These are phyloP conservation scores for Sciurus niger DNA, from an alignment of 2,113 vertebrate species.

Conservation along the genomic window DNA sequence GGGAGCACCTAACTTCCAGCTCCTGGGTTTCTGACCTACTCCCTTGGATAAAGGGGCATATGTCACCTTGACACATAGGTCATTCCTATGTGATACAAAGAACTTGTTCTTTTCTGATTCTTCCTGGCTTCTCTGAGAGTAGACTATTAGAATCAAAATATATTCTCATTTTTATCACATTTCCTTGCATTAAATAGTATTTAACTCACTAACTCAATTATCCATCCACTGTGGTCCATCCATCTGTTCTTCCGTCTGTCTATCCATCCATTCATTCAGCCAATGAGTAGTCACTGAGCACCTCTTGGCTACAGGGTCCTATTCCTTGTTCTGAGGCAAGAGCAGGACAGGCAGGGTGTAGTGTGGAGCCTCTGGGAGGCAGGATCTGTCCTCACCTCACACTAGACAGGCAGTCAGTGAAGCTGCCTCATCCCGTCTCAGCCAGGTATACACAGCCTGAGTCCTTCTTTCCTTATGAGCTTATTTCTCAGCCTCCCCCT, in stretches of 20 bases:
- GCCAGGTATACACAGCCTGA: not conserved
- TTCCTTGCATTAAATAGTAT: slow-evolving; percentile 2
- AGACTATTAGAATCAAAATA: not conserved
- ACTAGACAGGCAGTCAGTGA: not conserved
- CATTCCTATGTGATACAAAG: not conserved
- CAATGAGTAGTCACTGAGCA: not conserved
- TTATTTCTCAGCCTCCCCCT: not conserved
- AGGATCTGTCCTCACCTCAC: not conserved
- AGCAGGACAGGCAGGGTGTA: not conserved
- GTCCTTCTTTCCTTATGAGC: not conserved
- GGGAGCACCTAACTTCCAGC: not conserved
- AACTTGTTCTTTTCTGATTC: slow-evolving; percentile 35
- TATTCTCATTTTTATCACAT: slow-evolving; percentile 21
- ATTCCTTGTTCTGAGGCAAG: not conserved
- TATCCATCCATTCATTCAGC: not conserved
- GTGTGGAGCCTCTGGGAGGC: not conserved
- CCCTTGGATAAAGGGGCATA: not conserved
- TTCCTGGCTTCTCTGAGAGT: slow-evolving; percentile 30
- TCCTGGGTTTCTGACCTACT: not conserved
- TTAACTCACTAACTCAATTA: not conserved
- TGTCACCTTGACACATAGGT: not conserved
- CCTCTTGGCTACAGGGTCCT: not conserved
- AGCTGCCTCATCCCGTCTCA: not conserved
- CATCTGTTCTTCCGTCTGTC: not conserved
- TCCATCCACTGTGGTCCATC: not conserved